A percentile compares a stretch with the other conserved stretches of the same genome.
Evolutionary conservation across 2,113 vertebrate genomes (phyloP).

Genomic region (Vidua macroura): DNA sequence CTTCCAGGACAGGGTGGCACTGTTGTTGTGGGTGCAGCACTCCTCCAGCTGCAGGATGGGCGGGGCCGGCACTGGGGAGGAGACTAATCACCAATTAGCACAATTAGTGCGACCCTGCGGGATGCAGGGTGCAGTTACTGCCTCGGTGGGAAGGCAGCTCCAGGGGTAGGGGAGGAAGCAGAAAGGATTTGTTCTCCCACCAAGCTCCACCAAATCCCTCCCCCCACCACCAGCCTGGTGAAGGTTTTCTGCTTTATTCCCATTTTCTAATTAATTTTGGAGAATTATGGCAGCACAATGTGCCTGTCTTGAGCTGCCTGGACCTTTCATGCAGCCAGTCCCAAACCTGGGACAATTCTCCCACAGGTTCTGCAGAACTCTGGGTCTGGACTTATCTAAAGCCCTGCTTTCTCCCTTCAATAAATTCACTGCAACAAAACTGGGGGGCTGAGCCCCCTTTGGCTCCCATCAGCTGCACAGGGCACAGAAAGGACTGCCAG

Average conservation of each 20-base stretch:
- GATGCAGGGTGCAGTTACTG: rapidly evolving
- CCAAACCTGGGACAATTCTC: not conserved
- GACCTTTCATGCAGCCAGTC: not conserved
- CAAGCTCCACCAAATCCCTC: not conserved
- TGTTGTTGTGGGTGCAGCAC: conserved; percentile 97
- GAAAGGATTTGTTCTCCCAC: not conserved
- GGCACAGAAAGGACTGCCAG: not conserved
- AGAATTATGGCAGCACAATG: not conserved
- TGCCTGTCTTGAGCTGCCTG: not conserved
- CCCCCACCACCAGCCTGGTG: too few relatives aligned
- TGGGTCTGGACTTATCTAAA: not conserved
- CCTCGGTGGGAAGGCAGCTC: not conserved
- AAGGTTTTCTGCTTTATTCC: not conserved
- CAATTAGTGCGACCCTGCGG: conserved; percentile 57
- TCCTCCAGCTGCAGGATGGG: conserved; percentile 97
- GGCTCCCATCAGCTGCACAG: not conserved
- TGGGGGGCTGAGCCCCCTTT: not conserved
- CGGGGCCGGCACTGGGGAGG: conserved; percentile 88
- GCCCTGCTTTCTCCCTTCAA: not conserved
- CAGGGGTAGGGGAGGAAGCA: not conserved
- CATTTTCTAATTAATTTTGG: not conserved
- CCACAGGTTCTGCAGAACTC: not conserved
- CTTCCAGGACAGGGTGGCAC: conserved; percentile 97
- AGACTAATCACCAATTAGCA: conserved; percentile 66
- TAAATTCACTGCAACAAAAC: not conserved